Conservation (phyloP, 1,140 invertebrate genomes). For the Solen grandis region DNA sequence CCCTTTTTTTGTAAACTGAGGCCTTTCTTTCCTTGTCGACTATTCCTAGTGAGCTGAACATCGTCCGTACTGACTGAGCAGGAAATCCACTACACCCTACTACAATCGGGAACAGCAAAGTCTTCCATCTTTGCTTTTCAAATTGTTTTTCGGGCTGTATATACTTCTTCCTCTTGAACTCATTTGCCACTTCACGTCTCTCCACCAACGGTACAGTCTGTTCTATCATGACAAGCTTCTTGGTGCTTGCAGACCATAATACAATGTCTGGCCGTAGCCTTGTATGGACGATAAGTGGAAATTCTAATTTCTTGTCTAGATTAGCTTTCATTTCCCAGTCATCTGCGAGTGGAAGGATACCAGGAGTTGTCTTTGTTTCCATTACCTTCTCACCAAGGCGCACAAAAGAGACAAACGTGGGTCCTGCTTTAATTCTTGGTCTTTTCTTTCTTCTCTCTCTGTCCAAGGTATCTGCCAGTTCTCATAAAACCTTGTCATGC, state of each 20-base stretch:
- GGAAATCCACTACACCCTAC: not conserved
- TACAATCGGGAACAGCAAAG: not conserved
- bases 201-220: not conserved
- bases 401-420: not conserved
- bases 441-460: too few species aligned
- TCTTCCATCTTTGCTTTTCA: not conserved
- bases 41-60: not conserved
- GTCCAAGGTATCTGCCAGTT: not conserved
- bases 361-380: not conserved
- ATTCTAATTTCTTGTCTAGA: not conserved
- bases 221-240: not conserved
- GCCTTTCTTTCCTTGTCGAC: not conserved
- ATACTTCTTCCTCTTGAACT: not conserved
- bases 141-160: not conserved
- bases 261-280: not conserved
- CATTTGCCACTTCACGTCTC: not conserved
- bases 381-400: not conserved
- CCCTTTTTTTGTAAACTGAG: too few species aligned
- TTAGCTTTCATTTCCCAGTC: not conserved
- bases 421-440: not conserved
- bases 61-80: not conserved
- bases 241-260: not conserved
- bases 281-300: not conserved
- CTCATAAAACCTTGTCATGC: too few species aligned
- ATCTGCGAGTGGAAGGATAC: not conserved